A percentile compares a stretch with the other conserved stretches of the same genome.
Evolutionary conservation across 2,797 vertebrate species (phyloP).

Genomic region (Anas georgica): DNA sequence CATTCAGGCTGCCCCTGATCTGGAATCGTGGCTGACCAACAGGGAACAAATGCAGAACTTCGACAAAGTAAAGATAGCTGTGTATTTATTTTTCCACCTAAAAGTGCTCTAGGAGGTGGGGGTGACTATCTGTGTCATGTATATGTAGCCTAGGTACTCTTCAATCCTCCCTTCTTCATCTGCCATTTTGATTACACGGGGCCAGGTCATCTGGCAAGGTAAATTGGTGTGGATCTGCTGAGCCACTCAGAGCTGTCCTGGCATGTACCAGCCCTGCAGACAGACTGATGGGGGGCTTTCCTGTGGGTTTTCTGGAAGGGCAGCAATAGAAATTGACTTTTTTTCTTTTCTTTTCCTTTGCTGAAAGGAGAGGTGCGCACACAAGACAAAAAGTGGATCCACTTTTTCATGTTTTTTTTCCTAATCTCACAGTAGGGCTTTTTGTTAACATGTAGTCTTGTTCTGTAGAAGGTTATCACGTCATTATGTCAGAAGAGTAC

Average conservation of each 20-base stretch:
- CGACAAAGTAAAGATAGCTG: conserved; percentile 87
- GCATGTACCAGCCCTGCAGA: neutral
- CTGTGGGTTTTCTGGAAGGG: neutral
- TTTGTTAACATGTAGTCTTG: neutral
- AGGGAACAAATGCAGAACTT: conserved; percentile 95
- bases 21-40: conserved; percentile 96
- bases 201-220: neutral
- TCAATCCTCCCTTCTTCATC: neutral
- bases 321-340: neutral
- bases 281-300: neutral
- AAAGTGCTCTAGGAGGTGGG: neutral
- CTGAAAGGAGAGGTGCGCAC: neutral
- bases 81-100: neutral
- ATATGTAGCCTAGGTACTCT: neutral
- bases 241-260: neutral
- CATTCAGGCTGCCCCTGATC: conserved; percentile 90
- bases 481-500: neutral
- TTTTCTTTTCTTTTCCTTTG: neutral
- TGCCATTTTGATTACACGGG: neutral
- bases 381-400: neutral
- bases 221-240: neutral
- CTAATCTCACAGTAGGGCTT: neutral
- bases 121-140: neutral
- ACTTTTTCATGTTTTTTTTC: neutral
- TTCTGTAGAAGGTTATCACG: neutral